phyloP scores from a whole-genome alignment of 2,113 vertebrate genomes.

The Peromyscus leucopus region DNA sequence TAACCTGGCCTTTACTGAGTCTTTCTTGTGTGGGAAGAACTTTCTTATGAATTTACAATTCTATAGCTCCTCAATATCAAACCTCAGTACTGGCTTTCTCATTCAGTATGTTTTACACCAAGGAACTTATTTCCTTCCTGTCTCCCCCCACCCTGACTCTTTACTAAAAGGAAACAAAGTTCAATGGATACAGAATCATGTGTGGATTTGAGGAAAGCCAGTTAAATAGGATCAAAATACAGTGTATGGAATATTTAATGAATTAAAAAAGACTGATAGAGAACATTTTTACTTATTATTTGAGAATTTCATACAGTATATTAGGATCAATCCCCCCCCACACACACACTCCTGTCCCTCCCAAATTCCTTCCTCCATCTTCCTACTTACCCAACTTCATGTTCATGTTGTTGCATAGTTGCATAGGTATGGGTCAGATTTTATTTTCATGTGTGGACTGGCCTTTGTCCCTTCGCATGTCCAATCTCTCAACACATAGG shows the following conservation, averaged over 20 bases:
- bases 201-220: not conserved
- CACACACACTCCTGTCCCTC: too few species aligned
- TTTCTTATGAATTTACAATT: not conserved
- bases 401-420: not conserved
- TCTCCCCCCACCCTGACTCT: too few species aligned
- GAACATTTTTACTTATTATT: not conserved
- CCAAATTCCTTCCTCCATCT: not conserved
- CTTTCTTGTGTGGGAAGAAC: not conserved
- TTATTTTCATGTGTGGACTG: not conserved
- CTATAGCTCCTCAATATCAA: not conserved
- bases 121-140: not conserved
- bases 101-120: not conserved
- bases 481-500: not conserved
- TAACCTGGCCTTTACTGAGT: not conserved
- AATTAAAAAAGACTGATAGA: not conserved
- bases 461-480: not conserved
- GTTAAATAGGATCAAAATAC: not conserved
- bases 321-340: not conserved
- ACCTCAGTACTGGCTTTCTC: not conserved
- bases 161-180: not conserved
- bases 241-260: not conserved
- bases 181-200: not conserved
- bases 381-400: not conserved
- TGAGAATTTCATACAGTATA: not conserved
- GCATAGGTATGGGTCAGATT: not conserved